Conservation (phyloP, 2,113 vertebrate species). For the Paradisaea rubra region DNA sequence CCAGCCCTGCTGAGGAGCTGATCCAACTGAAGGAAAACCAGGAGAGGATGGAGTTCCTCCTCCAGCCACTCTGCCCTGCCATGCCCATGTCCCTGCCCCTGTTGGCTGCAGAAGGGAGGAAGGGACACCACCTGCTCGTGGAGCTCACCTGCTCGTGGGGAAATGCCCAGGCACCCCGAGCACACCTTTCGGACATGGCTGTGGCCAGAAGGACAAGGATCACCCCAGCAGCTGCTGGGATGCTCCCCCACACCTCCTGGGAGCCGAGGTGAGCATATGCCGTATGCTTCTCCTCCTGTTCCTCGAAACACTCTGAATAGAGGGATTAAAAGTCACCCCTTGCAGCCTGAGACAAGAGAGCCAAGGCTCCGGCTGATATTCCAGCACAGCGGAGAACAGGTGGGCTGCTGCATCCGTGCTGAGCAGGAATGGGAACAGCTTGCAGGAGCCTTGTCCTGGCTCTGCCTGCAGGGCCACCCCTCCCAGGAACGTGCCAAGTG, state of each 20-base stretch:
- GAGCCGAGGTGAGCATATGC: background rate
- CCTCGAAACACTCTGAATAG: background rate
- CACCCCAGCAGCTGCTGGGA: background rate
- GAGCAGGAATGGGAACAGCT: background rate
- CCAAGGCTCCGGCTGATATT: background rate
- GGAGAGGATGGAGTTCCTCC: background rate
- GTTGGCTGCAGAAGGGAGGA: background rate
- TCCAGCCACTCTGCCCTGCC: background rate
- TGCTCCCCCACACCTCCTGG: background rate
- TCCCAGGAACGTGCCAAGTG: rapidly evolving
- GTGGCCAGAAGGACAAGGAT: background rate
- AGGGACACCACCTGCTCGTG: background rate
- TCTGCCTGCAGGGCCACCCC: background rate
- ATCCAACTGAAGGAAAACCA: background rate
- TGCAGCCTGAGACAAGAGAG: background rate
- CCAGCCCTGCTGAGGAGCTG: background rate
- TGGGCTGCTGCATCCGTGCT: background rate
- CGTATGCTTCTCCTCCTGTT: constrained; percentile 8
- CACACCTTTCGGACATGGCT: rapidly evolving
- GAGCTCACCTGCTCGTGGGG: background rate
- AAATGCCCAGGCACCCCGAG: background rate
- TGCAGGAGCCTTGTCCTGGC: rapidly evolving
- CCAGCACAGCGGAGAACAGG: background rate
- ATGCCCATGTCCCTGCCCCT: rapidly evolving
- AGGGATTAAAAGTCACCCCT: constrained; percentile 33